phyloP scores from a whole-genome alignment of 2,797 vertebrate genomes.

The Chelmon rostratus region DNA sequence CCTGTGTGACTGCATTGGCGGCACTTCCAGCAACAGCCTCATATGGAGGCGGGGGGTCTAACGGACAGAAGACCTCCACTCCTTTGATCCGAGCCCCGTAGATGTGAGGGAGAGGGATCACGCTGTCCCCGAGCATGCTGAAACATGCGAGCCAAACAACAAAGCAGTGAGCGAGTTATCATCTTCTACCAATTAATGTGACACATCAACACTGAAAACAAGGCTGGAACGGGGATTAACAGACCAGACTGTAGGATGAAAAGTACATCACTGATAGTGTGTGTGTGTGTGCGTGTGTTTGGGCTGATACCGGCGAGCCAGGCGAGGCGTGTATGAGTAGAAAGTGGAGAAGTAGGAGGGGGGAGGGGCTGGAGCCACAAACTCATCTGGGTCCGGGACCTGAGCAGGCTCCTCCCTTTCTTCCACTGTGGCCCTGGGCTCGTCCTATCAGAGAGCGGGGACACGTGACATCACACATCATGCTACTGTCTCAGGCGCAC shows the following conservation, averaged over 20 bases:
- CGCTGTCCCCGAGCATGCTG: constrained; percentile 84
- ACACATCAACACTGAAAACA: not conserved
- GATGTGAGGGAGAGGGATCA: constrained; percentile 87
- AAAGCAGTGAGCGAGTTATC: not conserved
- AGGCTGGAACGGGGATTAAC: too few species aligned
- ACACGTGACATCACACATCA: constrained; percentile 11
- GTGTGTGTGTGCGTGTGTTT: not conserved
- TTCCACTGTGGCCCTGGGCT: constrained; percentile 80
- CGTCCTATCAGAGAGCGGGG: constrained; percentile 80
- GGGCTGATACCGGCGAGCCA: constrained; percentile 85
- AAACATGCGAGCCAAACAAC: not conserved
- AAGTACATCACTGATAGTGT: too few species aligned
- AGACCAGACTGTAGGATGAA: not conserved
- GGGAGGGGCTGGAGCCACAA: constrained; percentile 88
- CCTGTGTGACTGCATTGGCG: constrained; percentile 78
- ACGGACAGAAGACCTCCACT: constrained; percentile 87
- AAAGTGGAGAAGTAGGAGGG: constrained; percentile 90
- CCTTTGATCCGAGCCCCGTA: constrained; percentile 86
- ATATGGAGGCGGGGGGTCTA: constrained; percentile 90
- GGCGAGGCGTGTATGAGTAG: constrained; percentile 83
- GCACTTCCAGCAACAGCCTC: constrained; percentile 79
- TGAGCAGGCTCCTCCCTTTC: constrained; percentile 82
- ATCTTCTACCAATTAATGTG: too few species aligned
- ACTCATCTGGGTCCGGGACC: constrained; percentile 86
- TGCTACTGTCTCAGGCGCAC: not conserved